phyloP scores from a whole-genome alignment of 2,888 invertebrate genomes.

The Drosophila merina region DNA sequence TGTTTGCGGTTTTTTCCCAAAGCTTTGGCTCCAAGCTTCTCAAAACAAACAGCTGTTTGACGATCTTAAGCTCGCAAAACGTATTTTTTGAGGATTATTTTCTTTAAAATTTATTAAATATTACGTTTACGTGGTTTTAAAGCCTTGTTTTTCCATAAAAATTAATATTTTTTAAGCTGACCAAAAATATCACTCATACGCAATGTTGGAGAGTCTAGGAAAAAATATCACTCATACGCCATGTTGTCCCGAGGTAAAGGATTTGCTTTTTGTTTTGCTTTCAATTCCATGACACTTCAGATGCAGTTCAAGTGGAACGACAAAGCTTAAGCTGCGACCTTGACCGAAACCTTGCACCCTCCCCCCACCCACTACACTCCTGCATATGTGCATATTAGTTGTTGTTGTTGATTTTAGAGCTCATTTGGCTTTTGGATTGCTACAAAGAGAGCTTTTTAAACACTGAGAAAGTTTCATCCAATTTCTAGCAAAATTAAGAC shows the following conservation, averaged over 20 bases:
- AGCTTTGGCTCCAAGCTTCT: slow-evolving; percentile 27
- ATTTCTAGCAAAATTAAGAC: not conserved
- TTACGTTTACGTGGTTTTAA: not conserved
- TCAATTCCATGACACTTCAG: not conserved
- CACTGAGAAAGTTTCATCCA: not conserved
- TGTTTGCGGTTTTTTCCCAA: not conserved
- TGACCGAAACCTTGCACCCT: slow-evolving; percentile 36
- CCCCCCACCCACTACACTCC: slow-evolving; percentile 11
- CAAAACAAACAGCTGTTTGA: slow-evolving; percentile 12
- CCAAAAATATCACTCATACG: not conserved
- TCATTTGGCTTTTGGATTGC: slow-evolving; percentile 9
- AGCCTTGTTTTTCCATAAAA: not conserved
- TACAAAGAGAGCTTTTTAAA: not conserved
- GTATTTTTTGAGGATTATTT: too few relatives aligned
- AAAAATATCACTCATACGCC: not conserved
- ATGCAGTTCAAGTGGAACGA: slow-evolving; percentile 27
- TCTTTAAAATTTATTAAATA: not conserved
- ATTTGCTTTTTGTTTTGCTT: not conserved
- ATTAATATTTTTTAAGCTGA: not conserved
- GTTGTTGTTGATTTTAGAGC: slow-evolving; percentile 5
- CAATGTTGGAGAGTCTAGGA: not conserved
- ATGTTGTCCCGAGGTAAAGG: not conserved
- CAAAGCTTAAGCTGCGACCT: slow-evolving; percentile 37
- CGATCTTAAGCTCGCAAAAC: not conserved
- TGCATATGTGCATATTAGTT: slow-evolving; percentile 12